Evolutionary conservation across 1,140 invertebrate species (phyloP).

Genomic region (Ceratina calcarata): DNA sequence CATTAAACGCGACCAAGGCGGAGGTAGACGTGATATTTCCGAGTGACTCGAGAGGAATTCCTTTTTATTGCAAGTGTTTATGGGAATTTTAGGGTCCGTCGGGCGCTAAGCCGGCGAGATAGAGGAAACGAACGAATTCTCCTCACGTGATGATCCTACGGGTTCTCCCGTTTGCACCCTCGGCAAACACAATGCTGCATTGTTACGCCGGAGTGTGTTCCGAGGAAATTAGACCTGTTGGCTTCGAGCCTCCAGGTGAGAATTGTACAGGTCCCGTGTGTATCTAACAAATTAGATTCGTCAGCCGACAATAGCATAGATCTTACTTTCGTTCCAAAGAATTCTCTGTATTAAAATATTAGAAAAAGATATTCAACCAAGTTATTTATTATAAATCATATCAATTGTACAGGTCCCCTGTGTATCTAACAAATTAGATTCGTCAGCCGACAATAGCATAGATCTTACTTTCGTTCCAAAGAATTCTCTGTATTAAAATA

Average conservation of each 20-base stretch:
- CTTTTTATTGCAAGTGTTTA: constrained; percentile 27
- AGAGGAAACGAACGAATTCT: not conserved
- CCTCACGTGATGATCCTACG: not conserved
- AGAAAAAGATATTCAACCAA: too few species aligned
- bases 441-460: not conserved
- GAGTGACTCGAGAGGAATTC: not conserved
- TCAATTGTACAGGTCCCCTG: not conserved
- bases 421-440: constrained; percentile 10
- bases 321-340: too few species aligned
- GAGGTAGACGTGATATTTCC: not conserved
- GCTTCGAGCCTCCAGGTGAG: too few species aligned
- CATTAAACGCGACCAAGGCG: not conserved
- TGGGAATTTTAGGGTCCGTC: constrained; percentile 1
- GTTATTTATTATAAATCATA: too few species aligned
- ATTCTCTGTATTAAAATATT: too few species aligned
- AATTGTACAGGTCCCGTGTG: not conserved
- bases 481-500: too few species aligned
- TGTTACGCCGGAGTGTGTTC: not conserved
- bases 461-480: too few species aligned
- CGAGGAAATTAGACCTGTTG: constrained; percentile 6
- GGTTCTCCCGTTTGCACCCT: not conserved
- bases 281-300: constrained; percentile 5
- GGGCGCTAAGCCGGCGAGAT: constrained; percentile 7
- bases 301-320: not conserved
- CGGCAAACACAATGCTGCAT: constrained; percentile 23